Percentiles rank a stretch among this genome's conserved stretches.
Evolutionary conservation across 2,113 vertebrate species (phyloP).

Genomic region (Climacteris rufus): DNA sequence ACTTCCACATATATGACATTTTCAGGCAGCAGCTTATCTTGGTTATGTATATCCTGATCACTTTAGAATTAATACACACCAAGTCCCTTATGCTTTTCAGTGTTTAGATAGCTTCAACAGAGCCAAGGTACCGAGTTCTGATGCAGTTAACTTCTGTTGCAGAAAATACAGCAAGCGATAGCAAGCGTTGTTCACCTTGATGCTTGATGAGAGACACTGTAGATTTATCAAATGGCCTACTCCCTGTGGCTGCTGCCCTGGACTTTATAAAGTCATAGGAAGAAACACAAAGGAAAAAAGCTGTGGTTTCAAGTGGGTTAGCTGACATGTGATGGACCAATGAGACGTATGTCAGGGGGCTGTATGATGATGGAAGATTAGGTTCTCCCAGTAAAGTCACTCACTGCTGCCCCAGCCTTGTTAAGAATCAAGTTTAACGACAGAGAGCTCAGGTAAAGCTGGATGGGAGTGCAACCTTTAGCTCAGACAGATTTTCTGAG

Average conservation of each 20-base stretch:
- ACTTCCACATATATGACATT: neutral
- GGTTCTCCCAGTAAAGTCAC: neutral
- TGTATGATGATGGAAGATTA: fast-evolving
- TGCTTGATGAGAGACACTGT: neutral
- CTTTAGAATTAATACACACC: neutral
- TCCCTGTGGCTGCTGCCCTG: neutral
- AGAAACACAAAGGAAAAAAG: neutral
- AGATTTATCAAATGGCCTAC: neutral
- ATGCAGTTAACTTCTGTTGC: neutral
- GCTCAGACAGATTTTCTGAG: neutral
- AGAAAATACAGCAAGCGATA: neutral
- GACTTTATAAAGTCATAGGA: neutral
- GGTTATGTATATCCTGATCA: neutral
- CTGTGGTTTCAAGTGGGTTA: neutral
- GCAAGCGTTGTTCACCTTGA: neutral
- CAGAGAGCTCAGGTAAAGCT: neutral
- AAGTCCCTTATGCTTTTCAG: neutral
- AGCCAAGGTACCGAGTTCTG: neutral
- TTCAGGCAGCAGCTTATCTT: neutral
- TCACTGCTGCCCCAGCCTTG: neutral
- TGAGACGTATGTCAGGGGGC: neutral
- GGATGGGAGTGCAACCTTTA: neutral
- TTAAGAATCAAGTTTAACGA: neutral
- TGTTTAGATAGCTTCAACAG: neutral
- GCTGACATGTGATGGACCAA: neutral